Conservation (phyloP, 2,888 invertebrate genomes). For the Drymonia ruficornis region DNA sequence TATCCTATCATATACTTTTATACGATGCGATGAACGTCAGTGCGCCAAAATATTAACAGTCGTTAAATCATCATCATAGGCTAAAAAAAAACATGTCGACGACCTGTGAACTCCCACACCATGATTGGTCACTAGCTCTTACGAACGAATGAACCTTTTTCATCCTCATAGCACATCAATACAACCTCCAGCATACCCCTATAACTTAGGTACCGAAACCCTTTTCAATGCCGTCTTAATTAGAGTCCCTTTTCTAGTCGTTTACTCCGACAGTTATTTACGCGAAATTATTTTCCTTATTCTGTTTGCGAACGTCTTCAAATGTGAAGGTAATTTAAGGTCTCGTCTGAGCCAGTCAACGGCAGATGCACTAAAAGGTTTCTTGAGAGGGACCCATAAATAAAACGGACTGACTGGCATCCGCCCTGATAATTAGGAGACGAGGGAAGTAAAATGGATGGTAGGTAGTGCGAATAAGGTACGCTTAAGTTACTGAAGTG, state of each 20-base stretch:
- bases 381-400: conserved; percentile 27
- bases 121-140: too few species aligned
- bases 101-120: too few species aligned
- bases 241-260: neutral
- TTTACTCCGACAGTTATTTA: conserved; percentile 11
- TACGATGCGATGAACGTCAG: too few species aligned
- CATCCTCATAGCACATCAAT: neutral
- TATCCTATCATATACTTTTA: too few species aligned
- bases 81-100: too few species aligned
- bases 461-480: neutral
- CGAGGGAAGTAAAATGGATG: conserved; percentile 7
- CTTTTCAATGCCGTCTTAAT: neutral
- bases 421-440: conserved; percentile 32
- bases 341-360: conserved; percentile 21
- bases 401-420: conserved; percentile 32
- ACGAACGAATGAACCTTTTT: neutral
- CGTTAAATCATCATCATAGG: too few species aligned
- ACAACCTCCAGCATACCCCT: neutral
- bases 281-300: conserved; percentile 14
- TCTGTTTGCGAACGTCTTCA: conserved; percentile 24
- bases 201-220: neutral
- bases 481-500: neutral
- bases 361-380: conserved; percentile 23
- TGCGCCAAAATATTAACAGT: too few species aligned
- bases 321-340: conserved; percentile 25